Base-by-base conservation (phyloP, 2,113 vertebrate genomes). In the Solea senegalensis region DNA sequence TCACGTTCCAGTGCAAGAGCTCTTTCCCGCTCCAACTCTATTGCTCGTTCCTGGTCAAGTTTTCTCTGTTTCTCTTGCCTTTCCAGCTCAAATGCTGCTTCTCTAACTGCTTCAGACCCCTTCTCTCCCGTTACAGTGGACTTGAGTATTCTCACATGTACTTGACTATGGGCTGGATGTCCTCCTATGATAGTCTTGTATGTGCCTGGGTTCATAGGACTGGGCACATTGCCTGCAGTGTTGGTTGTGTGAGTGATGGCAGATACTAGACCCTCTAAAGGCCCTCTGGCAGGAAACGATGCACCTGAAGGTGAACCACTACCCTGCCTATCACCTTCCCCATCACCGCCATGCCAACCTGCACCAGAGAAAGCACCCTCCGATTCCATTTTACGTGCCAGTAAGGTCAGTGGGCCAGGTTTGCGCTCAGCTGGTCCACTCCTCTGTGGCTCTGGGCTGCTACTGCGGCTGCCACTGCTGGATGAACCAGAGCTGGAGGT, bases 301-400 rank as follows among this genome's bases (percentile, higher is more conserved):
- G 81, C 11, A 9, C 74, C 65, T 34, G 65, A 68, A 5, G 78
- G 70, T 27, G 77, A 83, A 57, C 60, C 71, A 77, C 64, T 54
- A 21, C 91, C 90, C 60, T 88, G 86, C 49, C 84, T 87, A 62
- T 90, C 89, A 15, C 61, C 78, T 64, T 89, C 81, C 15, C 78
- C 82, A 9, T 81, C 79, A 0, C 76, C 75, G 7, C 83, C 71
- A 34, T 86, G 91, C 85, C 88, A 90, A 49, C 82, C 82, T 21
- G 73, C 81, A 60, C 87, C 91, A 4, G 90, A 91, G 70, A 93
- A 94, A 53, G 92, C 93, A 6, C 92, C 91, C 65, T 94, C 93
- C 0, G 91, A 93, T 39, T 81, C 92, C 92, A 94, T 94, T 82
- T 93, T 94, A 51, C 90, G 91, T 3, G 92, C 93, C 73, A 94